These are phyloP conservation scores for Chlorodrepanis virens DNA, from an alignment of 2,113 vertebrate genomes.

Conservation along the genomic window DNA sequence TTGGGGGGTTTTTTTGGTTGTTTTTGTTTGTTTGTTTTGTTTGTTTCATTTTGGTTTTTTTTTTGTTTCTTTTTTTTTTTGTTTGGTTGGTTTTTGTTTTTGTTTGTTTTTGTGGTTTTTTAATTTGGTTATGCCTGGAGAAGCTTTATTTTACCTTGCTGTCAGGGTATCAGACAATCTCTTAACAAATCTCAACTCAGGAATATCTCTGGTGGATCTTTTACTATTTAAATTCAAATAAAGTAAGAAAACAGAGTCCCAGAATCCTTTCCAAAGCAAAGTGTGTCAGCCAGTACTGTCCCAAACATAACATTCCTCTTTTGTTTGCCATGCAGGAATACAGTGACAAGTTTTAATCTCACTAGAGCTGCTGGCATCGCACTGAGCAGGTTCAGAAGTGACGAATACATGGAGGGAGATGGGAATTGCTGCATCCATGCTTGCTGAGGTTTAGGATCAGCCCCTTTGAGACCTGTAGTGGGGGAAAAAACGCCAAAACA, in stretches of 20 bases:
- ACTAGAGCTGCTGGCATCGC: background rate
- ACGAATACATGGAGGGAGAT: background rate
- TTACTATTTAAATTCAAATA: background rate
- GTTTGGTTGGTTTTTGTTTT: too few species aligned
- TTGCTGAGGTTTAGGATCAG: background rate
- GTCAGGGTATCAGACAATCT: background rate
- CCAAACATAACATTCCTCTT: background rate
- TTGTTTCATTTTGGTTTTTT: background rate
- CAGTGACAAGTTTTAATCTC: background rate
- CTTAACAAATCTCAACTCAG: slow-evolving; percentile 60
- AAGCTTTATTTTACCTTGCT: background rate
- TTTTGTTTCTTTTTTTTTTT: background rate
- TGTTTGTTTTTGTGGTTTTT: background rate
- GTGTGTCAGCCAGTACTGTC: background rate
- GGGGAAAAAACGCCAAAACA: fast-evolving
- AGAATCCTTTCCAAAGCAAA: background rate
- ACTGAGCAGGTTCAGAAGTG: background rate
- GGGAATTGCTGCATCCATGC: background rate
- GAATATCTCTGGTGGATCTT: background rate
- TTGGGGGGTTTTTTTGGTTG: background rate
- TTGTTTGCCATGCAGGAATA: background rate
- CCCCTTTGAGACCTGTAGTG: background rate
- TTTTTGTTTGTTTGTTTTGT: too few species aligned
- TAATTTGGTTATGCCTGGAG: background rate
- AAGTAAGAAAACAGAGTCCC: background rate